A percentile compares a stretch with the other conserved stretches of the same genome.
Evolutionary conservation across 2,888 invertebrate genomes (phyloP).

Genomic region (Diaprepes abbreviatus): DNA sequence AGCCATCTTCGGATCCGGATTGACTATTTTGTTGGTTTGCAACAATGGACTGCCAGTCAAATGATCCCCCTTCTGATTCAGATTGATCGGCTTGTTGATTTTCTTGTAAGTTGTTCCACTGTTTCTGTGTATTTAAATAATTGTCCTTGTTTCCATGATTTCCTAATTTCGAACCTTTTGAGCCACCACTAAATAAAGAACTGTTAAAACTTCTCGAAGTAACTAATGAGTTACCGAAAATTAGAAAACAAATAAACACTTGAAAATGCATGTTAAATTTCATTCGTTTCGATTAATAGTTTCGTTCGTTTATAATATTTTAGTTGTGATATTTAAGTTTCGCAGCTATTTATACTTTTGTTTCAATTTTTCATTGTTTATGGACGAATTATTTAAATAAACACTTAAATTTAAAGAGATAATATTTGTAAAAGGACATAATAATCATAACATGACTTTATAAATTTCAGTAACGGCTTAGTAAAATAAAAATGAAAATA

Average conservation of each 20-base stretch:
- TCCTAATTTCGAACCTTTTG: neutral
- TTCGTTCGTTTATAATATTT: neutral
- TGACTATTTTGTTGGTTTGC: too few relatives aligned
- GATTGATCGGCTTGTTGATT: too few relatives aligned
- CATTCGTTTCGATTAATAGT: too few relatives aligned
- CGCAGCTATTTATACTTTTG: neutral
- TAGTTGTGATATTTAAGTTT: neutral
- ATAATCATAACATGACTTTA: too few relatives aligned
- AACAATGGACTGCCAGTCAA: too few relatives aligned
- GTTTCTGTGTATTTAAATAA: too few relatives aligned
- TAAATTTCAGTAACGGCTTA: neutral
- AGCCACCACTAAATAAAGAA: neutral
- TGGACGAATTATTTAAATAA: neutral
- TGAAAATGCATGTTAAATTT: neutral
- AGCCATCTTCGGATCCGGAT: too few relatives aligned
- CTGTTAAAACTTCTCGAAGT: neutral
- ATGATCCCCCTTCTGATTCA: too few relatives aligned
- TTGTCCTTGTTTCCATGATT: too few relatives aligned
- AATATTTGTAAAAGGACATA: too few relatives aligned
- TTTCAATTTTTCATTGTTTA: neutral
- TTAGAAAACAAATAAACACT: neutral
- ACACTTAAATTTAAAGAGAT: neutral
- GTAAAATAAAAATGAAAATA: neutral
- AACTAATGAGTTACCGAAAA: neutral
- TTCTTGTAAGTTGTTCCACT: too few relatives aligned